Evolutionary conservation across 1,140 invertebrate genomes (phyloP).

Genomic region (Plectrocnemia conspersa): DNA sequence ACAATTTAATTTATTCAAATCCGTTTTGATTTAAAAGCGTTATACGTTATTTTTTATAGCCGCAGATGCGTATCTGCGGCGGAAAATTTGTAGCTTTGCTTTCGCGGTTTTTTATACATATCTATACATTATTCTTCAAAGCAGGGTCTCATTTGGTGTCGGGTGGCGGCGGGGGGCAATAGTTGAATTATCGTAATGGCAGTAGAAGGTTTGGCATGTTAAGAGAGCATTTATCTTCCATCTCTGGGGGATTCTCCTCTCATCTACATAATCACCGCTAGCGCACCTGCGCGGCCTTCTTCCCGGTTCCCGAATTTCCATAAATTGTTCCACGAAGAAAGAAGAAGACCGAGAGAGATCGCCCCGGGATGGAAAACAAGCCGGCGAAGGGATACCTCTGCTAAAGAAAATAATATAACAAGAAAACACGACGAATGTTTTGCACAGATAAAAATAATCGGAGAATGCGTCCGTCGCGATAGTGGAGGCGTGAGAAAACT

Average conservation of each 20-base stretch:
- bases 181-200: constrained; percentile 31
- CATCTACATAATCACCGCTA: constrained; percentile 29
- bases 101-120: too few relatives aligned
- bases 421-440: constrained; percentile 16
- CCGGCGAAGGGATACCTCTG: not conserved
- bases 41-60: too few relatives aligned
- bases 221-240: constrained; percentile 31
- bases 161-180: constrained; percentile 16
- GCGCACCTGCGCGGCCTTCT: constrained; percentile 20
- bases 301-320: constrained; percentile 15
- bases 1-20: too few relatives aligned
- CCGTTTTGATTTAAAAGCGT: too few relatives aligned
- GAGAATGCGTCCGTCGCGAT: constrained; percentile 9
- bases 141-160: too few relatives aligned
- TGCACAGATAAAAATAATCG: constrained; percentile 24
- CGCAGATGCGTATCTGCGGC: too few relatives aligned
- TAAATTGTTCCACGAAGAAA: constrained; percentile 26
- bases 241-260: constrained; percentile 21
- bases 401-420: constrained; percentile 9
- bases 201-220: constrained; percentile 29
- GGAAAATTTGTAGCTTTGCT: too few relatives aligned
- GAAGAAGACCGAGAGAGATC: constrained; percentile 9
- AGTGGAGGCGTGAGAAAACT: too few relatives aligned
- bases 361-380: constrained; percentile 8
- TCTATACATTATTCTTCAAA: too few relatives aligned